Conservation (phyloP, 2,888 invertebrate species). For the Parascotia fuliginaria region DNA sequence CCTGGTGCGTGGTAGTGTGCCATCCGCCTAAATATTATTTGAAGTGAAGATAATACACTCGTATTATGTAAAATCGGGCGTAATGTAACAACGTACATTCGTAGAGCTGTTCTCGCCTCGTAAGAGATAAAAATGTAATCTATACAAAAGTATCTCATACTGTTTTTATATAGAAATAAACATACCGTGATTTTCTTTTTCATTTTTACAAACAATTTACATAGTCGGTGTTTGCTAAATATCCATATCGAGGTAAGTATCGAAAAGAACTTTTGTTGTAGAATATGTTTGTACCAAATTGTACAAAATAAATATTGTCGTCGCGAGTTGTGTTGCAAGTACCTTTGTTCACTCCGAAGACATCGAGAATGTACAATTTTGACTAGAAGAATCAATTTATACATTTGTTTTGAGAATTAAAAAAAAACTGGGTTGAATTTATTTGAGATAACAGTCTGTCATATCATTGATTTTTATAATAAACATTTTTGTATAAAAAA, state of each 20-base stretch:
- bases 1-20: too few species aligned
- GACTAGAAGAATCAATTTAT: too few species aligned
- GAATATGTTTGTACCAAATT: slow-evolving; percentile 50
- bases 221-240: slow-evolving; percentile 35
- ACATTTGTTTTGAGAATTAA: too few species aligned
- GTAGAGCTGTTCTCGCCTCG: slow-evolving; percentile 21
- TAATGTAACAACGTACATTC: slow-evolving; percentile 5
- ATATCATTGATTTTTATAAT: too few species aligned
- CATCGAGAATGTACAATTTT: slow-evolving; percentile 46
- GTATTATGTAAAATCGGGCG: slow-evolving; percentile 15
- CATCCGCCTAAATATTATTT: neutral
- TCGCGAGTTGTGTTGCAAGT: slow-evolving; percentile 45
- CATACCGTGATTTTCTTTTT: slow-evolving; percentile 6
- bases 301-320: slow-evolving; percentile 56
- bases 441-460: too few species aligned
- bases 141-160: slow-evolving; percentile 15
- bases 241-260: slow-evolving; percentile 38
- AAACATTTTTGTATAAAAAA: too few species aligned
- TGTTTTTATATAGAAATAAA: slow-evolving; percentile 25
- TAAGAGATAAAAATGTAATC: slow-evolving; percentile 28
- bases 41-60: neutral
- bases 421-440: too few species aligned
- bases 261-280: slow-evolving; percentile 51
- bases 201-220: slow-evolving; percentile 24
- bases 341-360: slow-evolving; percentile 34